A percentile compares a stretch with the other conserved stretches of the same genome.
Evolutionary conservation across 2,888 invertebrate species (phyloP).

Genomic region (Subacronicta megacephala): DNA sequence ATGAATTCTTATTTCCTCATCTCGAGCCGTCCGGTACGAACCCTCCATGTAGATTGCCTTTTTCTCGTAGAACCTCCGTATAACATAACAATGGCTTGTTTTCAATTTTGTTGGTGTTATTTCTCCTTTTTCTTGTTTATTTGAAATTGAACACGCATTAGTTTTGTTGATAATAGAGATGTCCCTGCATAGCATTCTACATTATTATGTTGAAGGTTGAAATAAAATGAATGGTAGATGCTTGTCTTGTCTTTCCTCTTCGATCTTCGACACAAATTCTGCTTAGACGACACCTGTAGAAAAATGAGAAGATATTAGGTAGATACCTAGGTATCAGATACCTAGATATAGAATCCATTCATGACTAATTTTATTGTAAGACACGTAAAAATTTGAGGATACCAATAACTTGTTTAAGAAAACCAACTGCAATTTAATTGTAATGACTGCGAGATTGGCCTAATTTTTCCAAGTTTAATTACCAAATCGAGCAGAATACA

Average conservation of each 20-base stretch:
- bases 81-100: conserved; percentile 89
- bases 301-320: neutral
- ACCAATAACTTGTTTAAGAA: too few relatives aligned
- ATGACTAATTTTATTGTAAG: too few relatives aligned
- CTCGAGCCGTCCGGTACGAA: conserved; percentile 86
- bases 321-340: too few relatives aligned
- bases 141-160: conserved; percentile 29
- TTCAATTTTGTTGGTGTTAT: conserved; percentile 86
- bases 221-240: neutral
- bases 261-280: neutral
- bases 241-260: neutral
- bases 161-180: conserved; percentile 22
- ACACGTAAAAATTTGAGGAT: too few relatives aligned
- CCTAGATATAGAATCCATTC: too few relatives aligned
- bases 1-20: conserved; percentile 90
- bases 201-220: neutral
- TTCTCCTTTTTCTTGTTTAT: conserved; percentile 66
- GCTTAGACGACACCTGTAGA: conserved; percentile 13
- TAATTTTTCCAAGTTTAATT: too few relatives aligned
- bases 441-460: too few relatives aligned
- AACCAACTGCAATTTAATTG: too few relatives aligned
- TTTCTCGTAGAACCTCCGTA: conserved; percentile 85
- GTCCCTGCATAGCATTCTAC: neutral
- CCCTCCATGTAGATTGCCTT: conserved; percentile 89
- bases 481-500: too few relatives aligned